Evolutionary conservation across 2,888 invertebrate genomes (phyloP).

Genomic region (Agonopterix alstromeriana): DNA sequence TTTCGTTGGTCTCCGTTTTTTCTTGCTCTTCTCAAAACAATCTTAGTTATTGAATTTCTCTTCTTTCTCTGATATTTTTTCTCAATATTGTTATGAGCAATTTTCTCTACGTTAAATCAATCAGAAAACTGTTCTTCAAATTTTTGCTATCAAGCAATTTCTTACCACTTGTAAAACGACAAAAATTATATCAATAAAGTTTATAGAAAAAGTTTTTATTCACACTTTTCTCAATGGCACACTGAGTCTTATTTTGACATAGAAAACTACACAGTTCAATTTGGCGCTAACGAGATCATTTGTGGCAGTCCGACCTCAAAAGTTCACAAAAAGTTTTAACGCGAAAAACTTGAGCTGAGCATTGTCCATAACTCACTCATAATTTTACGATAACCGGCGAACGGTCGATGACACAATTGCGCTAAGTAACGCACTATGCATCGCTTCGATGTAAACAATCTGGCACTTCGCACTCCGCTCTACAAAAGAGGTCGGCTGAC

Average conservation of each 20-base stretch:
- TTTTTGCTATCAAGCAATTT: too few species aligned
- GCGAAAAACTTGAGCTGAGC: conserved; percentile 45
- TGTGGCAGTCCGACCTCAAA: conserved; percentile 30
- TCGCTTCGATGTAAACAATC: conserved; percentile 71
- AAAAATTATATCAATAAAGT: background rate
- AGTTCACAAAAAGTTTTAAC: conserved; percentile 59
- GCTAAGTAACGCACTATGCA: conserved; percentile 66
- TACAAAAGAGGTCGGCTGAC: conserved; percentile 63
- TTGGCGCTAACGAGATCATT: conserved; percentile 46
- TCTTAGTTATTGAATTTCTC: background rate
- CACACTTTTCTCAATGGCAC: conserved; percentile 25
- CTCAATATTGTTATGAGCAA: background rate
- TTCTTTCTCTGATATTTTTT: background rate
- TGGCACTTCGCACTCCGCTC: conserved; percentile 56
- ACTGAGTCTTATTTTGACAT: conserved; percentile 17
- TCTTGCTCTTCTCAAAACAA: background rate
- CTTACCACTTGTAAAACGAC: too few species aligned
- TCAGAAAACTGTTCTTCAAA: too few species aligned
- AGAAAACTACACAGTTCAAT: conserved; percentile 43
- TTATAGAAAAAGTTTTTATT: background rate
- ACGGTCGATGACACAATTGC: conserved; percentile 69
- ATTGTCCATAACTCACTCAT: conserved; percentile 63
- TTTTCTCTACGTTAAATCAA: background rate
- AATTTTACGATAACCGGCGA: conserved; percentile 55
- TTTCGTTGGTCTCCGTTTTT: background rate